Evolutionary conservation across 2,113 vertebrate species (phyloP).

Genomic region (Cathartes aura): DNA sequence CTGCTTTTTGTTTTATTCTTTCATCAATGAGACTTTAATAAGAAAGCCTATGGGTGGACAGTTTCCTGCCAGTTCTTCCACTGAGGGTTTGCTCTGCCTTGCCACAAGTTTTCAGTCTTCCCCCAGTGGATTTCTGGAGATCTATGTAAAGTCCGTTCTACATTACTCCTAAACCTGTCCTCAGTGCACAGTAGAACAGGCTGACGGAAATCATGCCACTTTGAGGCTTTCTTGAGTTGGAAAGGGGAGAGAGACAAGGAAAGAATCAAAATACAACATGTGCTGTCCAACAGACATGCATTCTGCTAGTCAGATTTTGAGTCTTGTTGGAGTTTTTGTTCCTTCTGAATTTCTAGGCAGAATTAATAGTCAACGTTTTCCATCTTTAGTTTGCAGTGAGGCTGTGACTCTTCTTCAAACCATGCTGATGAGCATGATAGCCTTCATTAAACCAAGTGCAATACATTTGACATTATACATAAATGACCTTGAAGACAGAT

Average conservation of each 20-base stretch:
- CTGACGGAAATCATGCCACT: background rate
- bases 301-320: background rate
- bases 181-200: background rate
- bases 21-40: background rate
- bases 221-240: background rate
- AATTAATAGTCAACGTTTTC: background rate
- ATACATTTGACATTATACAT: background rate
- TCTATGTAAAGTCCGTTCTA: background rate
- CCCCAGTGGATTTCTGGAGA: background rate
- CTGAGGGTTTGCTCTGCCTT: background rate
- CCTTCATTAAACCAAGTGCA: background rate
- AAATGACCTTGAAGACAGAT: background rate
- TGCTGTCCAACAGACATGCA: background rate
- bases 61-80: background rate
- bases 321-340: background rate
- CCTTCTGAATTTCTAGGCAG: background rate
- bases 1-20: background rate
- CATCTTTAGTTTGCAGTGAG: background rate
- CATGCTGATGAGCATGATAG: background rate
- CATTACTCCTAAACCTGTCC: background rate
- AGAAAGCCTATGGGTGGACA: background rate
- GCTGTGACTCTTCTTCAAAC: background rate
- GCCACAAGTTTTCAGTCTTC: background rate
- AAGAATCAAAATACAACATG: background rate
- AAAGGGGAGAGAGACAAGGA: background rate